Evolutionary conservation across 2,888 invertebrate species (phyloP).

Genomic region (Sialis lutaria): DNA sequence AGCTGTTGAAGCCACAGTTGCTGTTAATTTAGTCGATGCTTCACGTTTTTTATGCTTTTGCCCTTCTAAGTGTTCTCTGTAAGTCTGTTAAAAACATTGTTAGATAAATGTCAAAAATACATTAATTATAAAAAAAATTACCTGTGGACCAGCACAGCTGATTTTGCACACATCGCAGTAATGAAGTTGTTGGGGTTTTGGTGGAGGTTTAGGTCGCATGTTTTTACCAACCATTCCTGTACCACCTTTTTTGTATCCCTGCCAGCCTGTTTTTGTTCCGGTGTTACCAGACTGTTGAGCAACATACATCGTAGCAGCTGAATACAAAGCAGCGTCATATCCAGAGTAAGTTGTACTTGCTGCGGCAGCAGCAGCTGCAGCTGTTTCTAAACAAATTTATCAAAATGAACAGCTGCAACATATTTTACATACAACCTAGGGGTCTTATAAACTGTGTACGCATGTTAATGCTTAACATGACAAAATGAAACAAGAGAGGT

Average conservation of each 20-base stretch:
- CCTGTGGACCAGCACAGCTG: conserved; percentile 88
- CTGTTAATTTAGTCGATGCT: conserved; percentile 59
- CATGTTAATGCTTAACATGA: too few relatives aligned
- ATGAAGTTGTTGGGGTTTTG: conserved; percentile 84
- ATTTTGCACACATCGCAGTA: conserved; percentile 99
- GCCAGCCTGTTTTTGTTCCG: conserved; percentile 34
- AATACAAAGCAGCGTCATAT: conserved; percentile 90
- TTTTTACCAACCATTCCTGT: conserved; percentile 37
- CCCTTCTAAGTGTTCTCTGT: conserved; percentile 92
- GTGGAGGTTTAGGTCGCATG: conserved; percentile 60
- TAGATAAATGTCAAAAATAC: neutral
- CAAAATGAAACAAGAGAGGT: too few relatives aligned
- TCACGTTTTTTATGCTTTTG: conserved; percentile 99
- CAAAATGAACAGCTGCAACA: neutral
- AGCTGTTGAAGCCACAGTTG: conserved; percentile 41
- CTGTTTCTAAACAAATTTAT: neutral
- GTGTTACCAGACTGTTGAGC: conserved; percentile 54
- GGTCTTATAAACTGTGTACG: too few relatives aligned
- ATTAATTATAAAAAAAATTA: conserved; percentile 15
- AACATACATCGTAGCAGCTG: conserved; percentile 88
- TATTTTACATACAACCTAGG: too few relatives aligned
- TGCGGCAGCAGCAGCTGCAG: conserved; percentile 33
- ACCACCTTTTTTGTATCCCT: conserved; percentile 36
- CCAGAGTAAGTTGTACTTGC: conserved; percentile 61
- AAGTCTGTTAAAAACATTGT: conserved; percentile 38